A percentile compares a stretch with the other conserved stretches of the same genome.
Evolutionary conservation across 2,113 vertebrate species (phyloP).

Genomic region (Athene noctua): DNA sequence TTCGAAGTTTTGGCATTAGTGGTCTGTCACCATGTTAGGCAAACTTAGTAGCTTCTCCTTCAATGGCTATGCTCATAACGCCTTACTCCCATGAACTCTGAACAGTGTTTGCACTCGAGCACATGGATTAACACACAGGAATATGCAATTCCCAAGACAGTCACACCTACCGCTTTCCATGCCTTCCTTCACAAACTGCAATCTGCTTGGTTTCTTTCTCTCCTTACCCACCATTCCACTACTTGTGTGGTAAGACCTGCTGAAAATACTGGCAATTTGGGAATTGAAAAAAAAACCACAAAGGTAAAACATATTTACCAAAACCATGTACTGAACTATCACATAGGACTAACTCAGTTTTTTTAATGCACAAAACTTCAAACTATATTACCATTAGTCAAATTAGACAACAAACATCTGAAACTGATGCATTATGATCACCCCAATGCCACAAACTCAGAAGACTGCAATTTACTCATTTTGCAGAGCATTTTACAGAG

Average conservation of each 20-base stretch:
- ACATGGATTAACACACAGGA: not conserved
- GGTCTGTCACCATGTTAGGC: not conserved
- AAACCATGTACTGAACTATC: not conserved
- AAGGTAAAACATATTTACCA: not conserved
- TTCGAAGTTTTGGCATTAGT: not conserved
- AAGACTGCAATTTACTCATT: not conserved
- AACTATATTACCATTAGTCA: not conserved
- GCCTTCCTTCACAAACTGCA: not conserved
- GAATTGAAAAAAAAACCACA: not conserved
- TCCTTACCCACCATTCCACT: not conserved
- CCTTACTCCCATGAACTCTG: not conserved
- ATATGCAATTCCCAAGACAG: not conserved
- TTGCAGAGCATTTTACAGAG: not conserved
- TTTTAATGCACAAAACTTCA: not conserved
- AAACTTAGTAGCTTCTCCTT: not conserved
- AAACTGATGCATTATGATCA: not conserved
- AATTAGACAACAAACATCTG: not conserved
- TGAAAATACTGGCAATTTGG: not conserved
- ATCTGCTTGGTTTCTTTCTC: not conserved
- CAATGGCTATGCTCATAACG: rapidly evolving
- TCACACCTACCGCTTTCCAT: not conserved
- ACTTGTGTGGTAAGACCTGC: not conserved
- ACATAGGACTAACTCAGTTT: not conserved
- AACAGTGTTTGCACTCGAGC: not conserved
- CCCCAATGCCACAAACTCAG: not conserved